Conservation (phyloP, 2,888 invertebrate species). For the Polyommatus icarus region DNA sequence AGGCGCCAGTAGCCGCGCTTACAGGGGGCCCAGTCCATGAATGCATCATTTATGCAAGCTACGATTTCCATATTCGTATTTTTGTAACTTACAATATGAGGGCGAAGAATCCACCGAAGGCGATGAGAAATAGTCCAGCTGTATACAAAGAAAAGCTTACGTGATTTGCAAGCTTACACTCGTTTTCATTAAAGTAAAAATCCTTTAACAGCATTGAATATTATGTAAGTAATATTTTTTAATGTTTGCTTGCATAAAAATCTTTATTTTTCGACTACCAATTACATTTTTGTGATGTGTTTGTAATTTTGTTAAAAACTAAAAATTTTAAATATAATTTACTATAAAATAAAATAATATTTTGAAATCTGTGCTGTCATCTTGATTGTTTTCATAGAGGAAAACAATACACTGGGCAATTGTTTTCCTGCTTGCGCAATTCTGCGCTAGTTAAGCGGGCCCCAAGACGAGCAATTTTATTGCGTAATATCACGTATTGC, state of each 20-base stretch:
- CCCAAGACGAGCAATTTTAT: too few relatives aligned
- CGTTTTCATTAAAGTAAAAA: background rate
- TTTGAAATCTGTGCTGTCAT: conserved; percentile 20
- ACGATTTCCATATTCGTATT: background rate
- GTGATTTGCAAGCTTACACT: background rate
- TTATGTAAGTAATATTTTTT: background rate
- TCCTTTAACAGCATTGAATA: conserved; percentile 4
- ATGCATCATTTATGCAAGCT: too few relatives aligned
- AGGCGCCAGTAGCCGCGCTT: too few relatives aligned
- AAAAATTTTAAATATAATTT: background rate
- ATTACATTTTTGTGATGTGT: background rate
- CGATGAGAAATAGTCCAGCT: background rate
- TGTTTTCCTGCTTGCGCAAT: too few relatives aligned
- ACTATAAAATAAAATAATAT: conserved; percentile 17
- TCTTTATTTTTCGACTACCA: background rate
- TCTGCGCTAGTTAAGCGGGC: too few relatives aligned
- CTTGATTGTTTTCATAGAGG: too few relatives aligned
- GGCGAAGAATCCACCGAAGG: background rate
- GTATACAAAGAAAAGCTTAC: conserved; percentile 3
- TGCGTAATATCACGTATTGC: too few relatives aligned
- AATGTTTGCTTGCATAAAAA: background rate
- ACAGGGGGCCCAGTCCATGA: too few relatives aligned
- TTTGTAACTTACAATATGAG: background rate
- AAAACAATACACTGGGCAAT: too few relatives aligned
- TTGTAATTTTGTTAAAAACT: background rate